Conservation (phyloP, 2,888 invertebrate genomes). For the Homarus gammarus region DNA sequence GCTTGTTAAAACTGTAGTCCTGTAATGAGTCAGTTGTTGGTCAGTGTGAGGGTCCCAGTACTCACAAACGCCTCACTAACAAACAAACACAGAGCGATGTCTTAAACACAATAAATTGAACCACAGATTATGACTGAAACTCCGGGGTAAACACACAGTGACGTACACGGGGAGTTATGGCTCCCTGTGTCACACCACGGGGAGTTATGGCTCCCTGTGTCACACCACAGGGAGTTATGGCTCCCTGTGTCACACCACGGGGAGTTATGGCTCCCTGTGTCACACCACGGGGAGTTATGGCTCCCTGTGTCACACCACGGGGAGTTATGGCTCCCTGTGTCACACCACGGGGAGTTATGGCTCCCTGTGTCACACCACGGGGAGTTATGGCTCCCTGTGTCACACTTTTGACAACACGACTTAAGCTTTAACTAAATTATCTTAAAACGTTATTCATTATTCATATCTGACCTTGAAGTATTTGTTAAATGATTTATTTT, state of each 20-base stretch:
- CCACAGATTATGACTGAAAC: background rate
- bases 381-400: too few species aligned
- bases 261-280: background rate
- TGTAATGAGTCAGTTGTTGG: too few species aligned
- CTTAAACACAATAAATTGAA: background rate
- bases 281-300: too few species aligned
- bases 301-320: too few species aligned
- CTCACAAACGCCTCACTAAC: background rate
- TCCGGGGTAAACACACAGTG: background rate
- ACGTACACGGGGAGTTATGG: background rate
- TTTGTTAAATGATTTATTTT: background rate
- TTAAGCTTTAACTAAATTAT: too few species aligned
- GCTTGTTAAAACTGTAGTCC: too few species aligned
- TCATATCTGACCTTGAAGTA: background rate
- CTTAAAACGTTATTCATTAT: too few species aligned
- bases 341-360: background rate
- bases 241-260: background rate
- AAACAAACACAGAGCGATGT: background rate
- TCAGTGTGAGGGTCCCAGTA: too few species aligned
- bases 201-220: background rate
- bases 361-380: too few species aligned
- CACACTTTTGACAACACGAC: too few species aligned
- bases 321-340: too few species aligned
- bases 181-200: background rate
- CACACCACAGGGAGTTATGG: background rate